Percentiles rank a stretch among this genome's conserved stretches.
Conservation (phyloP, 2,113 vertebrate genomes). For the Atrichornis clamosus region DNA sequence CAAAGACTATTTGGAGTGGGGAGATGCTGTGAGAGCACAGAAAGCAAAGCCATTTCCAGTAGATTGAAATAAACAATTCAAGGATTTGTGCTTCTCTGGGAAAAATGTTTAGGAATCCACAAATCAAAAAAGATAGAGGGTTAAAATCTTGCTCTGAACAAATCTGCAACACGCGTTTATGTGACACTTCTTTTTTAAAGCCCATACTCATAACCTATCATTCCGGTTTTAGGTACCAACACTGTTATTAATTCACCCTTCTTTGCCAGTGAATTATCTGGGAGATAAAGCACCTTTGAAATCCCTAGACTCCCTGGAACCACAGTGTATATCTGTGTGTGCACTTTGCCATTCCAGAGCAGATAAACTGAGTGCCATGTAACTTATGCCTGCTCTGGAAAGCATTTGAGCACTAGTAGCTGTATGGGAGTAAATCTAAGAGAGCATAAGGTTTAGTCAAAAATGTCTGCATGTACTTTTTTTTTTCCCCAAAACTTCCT, state of each 20-base stretch:
- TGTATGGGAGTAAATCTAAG: not conserved
- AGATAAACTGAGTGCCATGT: constrained; percentile 39
- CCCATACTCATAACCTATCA: not conserved
- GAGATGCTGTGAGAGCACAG: not conserved
- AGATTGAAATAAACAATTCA: not conserved
- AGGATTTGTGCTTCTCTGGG: not conserved
- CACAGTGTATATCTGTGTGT: not conserved
- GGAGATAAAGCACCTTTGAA: constrained; percentile 63
- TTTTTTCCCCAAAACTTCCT: not conserved
- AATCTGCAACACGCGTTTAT: not conserved
- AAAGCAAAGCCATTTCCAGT: not conserved
- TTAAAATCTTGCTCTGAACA: not conserved
- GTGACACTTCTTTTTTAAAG: not conserved
- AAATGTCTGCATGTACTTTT: not conserved
- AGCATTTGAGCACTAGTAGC: not conserved
- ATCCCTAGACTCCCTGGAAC: constrained; percentile 52
- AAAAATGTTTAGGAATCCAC: not conserved
- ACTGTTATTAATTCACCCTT: not conserved
- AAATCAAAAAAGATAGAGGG: not conserved
- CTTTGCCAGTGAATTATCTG: constrained; percentile 40
- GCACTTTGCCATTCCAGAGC: constrained; percentile 21
- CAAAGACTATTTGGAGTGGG: not conserved
- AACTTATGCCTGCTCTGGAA: not conserved
- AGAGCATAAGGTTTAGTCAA: not conserved
- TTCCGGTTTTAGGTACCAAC: not conserved